These are phyloP conservation scores for Neomonachus schauinslandi DNA, from an alignment of 2,113 vertebrate species.

Conservation along the genomic window DNA sequence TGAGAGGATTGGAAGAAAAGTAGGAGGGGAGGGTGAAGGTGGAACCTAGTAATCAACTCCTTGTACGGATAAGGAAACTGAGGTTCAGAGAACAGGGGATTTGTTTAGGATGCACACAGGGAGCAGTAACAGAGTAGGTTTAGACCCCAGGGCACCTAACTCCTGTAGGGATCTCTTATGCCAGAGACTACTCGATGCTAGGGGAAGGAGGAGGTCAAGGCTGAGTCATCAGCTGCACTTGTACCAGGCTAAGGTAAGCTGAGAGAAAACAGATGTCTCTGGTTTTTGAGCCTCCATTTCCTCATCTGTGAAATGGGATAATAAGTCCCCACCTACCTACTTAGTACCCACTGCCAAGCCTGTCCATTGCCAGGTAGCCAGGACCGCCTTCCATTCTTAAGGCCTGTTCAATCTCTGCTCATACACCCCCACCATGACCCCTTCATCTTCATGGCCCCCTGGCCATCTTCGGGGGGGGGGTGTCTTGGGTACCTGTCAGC, in stretches of 20 bases:
- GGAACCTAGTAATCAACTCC: background rate
- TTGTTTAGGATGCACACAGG: background rate
- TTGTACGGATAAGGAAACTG: background rate
- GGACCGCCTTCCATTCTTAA: background rate
- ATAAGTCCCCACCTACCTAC: background rate
- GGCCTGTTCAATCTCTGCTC: background rate
- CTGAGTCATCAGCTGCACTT: background rate
- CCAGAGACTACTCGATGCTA: background rate
- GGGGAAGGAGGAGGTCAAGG: background rate
- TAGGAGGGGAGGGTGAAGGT: no score
- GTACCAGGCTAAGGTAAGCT: background rate
- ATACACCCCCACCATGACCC: background rate
- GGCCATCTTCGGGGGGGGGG: background rate
- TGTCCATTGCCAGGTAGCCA: background rate
- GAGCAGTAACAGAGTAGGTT: background rate
- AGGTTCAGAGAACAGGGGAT: background rate
- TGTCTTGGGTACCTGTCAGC: background rate
- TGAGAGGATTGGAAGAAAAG: background rate
- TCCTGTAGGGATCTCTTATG: background rate
- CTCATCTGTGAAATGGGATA: background rate
- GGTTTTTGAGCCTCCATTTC: background rate
- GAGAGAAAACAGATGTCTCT: background rate
- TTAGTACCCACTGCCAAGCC: background rate
- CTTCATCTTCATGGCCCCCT: background rate
- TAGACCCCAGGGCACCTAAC: background rate